Percentiles rank a stretch among this genome's conserved stretches.
These are phyloP conservation scores for Adelphocoris suturalis DNA, from an alignment of 2,888 invertebrate species.

Conservation along the genomic window DNA sequence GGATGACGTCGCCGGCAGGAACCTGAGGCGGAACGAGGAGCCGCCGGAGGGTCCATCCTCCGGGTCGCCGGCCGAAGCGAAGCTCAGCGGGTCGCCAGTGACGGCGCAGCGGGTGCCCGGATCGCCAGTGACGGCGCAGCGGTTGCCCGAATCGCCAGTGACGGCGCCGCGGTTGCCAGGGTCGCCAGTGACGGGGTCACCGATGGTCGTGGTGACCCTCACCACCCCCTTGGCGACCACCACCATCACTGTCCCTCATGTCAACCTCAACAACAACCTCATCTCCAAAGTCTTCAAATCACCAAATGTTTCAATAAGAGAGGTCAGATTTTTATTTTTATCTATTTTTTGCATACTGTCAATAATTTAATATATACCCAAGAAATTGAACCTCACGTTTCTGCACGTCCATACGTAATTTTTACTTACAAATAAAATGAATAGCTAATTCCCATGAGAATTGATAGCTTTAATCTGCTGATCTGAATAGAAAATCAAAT, in stretches of 20 bases:
- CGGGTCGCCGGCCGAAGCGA: slow-evolving; percentile 37
- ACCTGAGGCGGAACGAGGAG: slow-evolving; percentile 57
- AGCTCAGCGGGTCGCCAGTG: background rate
- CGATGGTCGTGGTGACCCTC: slow-evolving; percentile 75
- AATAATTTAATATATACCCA: too few relatives aligned
- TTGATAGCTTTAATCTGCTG: too few relatives aligned
- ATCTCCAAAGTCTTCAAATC: slow-evolving; percentile 67
- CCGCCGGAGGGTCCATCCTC: slow-evolving; percentile 38
- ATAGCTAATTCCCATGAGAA: too few relatives aligned
- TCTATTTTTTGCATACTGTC: background rate
- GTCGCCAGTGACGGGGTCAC: slow-evolving; percentile 4
- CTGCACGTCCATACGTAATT: too few relatives aligned
- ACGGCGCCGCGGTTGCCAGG: background rate
- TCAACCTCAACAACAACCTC: slow-evolving; percentile 75
- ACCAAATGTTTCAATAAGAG: slow-evolving; percentile 4
- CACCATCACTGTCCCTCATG: slow-evolving; percentile 75
- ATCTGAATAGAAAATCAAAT: too few relatives aligned
- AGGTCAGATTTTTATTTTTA: slow-evolving; percentile 34
- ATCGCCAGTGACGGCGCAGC: background rate
- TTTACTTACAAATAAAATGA: too few relatives aligned
- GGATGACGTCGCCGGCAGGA: slow-evolving; percentile 30
- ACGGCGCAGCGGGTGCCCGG: too few relatives aligned
- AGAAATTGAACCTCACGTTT: too few relatives aligned
- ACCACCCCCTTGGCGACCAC: slow-evolving; percentile 76
- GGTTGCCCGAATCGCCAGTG: background rate